Evolutionary conservation across 2,797 vertebrate species (phyloP), one percentile per base, ranked within the genome.

Genomic region (Potorous gilbertii): DNA sequence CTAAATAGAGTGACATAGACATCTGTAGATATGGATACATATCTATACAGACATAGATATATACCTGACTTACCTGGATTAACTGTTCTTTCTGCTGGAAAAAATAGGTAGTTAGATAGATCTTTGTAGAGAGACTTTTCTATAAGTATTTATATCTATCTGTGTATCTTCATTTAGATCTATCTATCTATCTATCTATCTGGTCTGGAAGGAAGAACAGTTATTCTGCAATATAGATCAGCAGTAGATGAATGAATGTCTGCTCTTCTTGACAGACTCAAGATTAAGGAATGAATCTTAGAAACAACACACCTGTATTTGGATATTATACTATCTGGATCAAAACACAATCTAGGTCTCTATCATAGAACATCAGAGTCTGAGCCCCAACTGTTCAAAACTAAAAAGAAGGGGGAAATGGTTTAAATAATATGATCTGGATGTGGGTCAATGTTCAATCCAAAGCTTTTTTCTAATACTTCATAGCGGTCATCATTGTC

Each of bases 301-400:
- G 56, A 93, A 29, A 57, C 62, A 90, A 28, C 1, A 11, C 56
- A 4, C 28, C 0, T 21, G 4, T 54, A 3, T 90, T 13, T 54
- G n/a, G 18, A 11, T 29, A 91, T 18, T n/a, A 21, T 46, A n/a
- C 6, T 46, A 31, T 87, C 27, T 90, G 50, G 3, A 91, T 93
- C 91, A 31, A 40, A 90, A 16, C 34, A 92, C 94, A 62, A 40
- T 74, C 1, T 40, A 56, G 59, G 16, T 5, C 90, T 94, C 46
- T 95, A 96, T 93, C 96, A 95, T 40, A 91, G 12, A 92, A 29
- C 12, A 66, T 18, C 50, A 50, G 93, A 94, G 91, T 94, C 55
- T 55, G 56, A 28, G 54, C 16, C 50, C 54, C 59, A 40, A n/a
- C 34, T 66, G 4, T 16, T n/a, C 27, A 55, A 57, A 16, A 4